Evolutionary conservation across 2,113 vertebrate genomes (phyloP).

Genomic region (Halcyon senegalensis): DNA sequence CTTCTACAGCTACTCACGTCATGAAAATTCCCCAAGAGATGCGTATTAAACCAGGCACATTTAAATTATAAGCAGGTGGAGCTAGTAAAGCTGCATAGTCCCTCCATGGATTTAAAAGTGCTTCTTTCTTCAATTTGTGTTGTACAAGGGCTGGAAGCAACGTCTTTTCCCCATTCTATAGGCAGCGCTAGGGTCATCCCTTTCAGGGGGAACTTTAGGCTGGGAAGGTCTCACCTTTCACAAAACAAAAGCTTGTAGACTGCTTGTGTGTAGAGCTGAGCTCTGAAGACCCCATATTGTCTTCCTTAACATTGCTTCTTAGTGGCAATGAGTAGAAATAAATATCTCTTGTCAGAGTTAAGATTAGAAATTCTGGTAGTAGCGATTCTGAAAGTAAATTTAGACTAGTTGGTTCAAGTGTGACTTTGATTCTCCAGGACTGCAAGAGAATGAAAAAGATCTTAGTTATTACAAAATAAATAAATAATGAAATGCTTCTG

Average conservation of each 20-base stretch:
- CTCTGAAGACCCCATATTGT: background rate
- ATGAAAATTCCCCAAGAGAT: background rate
- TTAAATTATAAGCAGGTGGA: background rate
- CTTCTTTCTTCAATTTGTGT: background rate
- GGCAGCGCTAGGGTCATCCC: background rate
- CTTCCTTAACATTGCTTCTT: background rate
- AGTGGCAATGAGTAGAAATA: background rate
- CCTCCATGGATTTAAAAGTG: background rate
- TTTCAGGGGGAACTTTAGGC: accelerated
- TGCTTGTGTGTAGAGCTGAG: background rate
- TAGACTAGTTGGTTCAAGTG: background rate
- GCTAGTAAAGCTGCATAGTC: background rate
- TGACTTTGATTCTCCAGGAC: background rate
- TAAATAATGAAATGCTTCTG: background rate
- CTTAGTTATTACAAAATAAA: background rate
- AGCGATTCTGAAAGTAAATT: background rate
- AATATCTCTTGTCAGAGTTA: background rate
- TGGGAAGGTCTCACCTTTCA: background rate
- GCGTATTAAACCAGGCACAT: background rate
- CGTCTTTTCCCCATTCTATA: background rate
- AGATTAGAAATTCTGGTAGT: background rate
- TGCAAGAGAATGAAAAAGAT: background rate
- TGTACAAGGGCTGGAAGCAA: background rate
- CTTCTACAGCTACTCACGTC: background rate
- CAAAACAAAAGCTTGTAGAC: background rate